Conservation (phyloP, 2,797 vertebrate genomes). For the Martes flavigula region DNA sequence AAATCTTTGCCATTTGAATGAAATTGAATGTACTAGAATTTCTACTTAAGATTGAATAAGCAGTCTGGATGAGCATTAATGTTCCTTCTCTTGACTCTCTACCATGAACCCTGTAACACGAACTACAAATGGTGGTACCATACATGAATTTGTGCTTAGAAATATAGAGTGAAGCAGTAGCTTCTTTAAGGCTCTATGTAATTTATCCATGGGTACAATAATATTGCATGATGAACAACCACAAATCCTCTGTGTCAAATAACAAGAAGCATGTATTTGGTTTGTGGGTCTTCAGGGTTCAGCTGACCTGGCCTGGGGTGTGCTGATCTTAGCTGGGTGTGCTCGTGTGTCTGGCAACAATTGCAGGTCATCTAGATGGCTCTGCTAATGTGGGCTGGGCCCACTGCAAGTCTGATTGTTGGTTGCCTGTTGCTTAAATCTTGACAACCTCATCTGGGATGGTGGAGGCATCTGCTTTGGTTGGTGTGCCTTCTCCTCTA, state of each 20-base stretch:
- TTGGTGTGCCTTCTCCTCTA: not conserved
- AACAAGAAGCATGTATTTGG: not conserved
- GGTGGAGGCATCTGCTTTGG: not conserved
- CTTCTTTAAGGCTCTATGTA: not conserved
- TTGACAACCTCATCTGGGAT: not conserved
- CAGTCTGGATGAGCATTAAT: not conserved
- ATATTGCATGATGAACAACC: not conserved
- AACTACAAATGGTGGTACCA: not conserved
- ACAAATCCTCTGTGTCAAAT: not conserved
- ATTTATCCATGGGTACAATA: not conserved
- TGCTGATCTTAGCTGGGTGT: not conserved
- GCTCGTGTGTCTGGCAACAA: not conserved
- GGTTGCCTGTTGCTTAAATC: not conserved
- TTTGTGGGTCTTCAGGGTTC: not conserved
- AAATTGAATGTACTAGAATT: not conserved
- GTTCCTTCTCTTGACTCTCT: not conserved
- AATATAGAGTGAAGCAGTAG: not conserved
- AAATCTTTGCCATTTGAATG: not conserved
- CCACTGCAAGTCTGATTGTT: not conserved
- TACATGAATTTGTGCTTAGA: not conserved
- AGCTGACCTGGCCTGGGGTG: not conserved
- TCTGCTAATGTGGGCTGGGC: not conserved
- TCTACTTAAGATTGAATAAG: not conserved
- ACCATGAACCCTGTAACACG: not conserved
- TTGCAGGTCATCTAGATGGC: not conserved